Evolutionary conservation across 2,888 invertebrate species (phyloP).

Genomic region (Arrhopalites spinosus): DNA sequence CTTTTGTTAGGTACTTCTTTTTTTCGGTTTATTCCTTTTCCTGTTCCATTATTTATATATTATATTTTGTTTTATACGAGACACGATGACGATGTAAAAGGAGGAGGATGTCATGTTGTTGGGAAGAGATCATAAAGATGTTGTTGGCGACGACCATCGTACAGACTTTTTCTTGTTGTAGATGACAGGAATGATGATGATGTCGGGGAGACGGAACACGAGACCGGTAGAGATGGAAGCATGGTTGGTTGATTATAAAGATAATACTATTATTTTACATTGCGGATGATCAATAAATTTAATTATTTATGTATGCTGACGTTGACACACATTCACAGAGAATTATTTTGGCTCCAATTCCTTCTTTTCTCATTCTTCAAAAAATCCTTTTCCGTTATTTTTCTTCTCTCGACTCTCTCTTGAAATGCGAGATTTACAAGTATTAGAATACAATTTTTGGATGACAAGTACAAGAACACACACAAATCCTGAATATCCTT

Average conservation of each 20-base stretch:
- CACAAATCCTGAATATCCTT: too few relatives aligned
- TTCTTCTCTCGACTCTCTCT: background rate
- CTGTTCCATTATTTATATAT: too few relatives aligned
- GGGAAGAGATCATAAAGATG: background rate
- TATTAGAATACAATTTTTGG: background rate
- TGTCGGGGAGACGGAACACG: too few relatives aligned
- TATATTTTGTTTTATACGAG: too few relatives aligned
- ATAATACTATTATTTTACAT: background rate
- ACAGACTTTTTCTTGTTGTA: background rate
- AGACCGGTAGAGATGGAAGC: too few relatives aligned
- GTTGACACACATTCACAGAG: constrained; percentile 25
- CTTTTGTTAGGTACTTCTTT: too few relatives aligned
- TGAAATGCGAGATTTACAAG: background rate
- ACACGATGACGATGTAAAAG: too few relatives aligned
- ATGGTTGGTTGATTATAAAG: too few relatives aligned
- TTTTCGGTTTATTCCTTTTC: too few relatives aligned
- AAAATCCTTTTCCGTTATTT: background rate
- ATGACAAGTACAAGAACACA: too few relatives aligned
- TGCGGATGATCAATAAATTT: constrained; percentile 12
- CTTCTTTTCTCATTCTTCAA: background rate
- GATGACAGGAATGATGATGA: background rate
- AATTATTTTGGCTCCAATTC: constrained; percentile 7
- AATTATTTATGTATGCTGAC: constrained; percentile 21
- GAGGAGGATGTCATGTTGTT: too few relatives aligned
- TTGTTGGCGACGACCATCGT: background rate